Percentiles rank a stretch among this genome's conserved stretches.
Conservation (phyloP, 2,113 vertebrate genomes). For the Mystacornis crossleyi region DNA sequence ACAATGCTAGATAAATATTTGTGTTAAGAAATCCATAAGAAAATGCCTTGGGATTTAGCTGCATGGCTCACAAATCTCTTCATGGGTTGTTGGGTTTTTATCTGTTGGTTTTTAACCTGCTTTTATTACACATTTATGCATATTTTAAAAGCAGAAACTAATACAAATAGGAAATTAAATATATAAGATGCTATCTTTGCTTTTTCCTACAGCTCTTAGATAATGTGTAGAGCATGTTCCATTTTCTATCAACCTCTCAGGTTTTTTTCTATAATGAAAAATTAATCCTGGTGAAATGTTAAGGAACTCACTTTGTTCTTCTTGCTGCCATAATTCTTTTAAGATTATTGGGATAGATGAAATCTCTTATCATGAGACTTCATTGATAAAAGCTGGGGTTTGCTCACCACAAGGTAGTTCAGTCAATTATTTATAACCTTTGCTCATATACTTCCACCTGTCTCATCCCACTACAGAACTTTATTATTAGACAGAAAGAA, state of each 20-base stretch:
- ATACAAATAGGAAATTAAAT: conserved; percentile 16
- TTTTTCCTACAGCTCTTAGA: background rate
- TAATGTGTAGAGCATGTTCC: background rate
- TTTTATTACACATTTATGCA: background rate
- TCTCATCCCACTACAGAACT: background rate
- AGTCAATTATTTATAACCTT: conserved; percentile 37
- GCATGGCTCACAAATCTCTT: background rate
- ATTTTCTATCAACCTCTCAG: conserved; percentile 33
- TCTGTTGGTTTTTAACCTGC: background rate
- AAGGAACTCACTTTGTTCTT: conserved; percentile 26
- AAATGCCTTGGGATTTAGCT: background rate
- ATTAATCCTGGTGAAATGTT: conserved; percentile 23
- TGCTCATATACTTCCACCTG: background rate
- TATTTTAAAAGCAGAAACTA: conserved; percentile 14
- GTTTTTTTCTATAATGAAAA: conserved; percentile 22
- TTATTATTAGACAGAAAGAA: background rate
- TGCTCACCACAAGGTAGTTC: background rate
- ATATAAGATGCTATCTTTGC: background rate
- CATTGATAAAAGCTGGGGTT: background rate
- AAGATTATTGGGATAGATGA: conserved; percentile 9
- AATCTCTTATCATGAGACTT: background rate
- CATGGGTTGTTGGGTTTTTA: background rate
- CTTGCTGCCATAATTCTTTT: conserved; percentile 18
- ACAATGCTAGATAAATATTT: conserved; percentile 25
- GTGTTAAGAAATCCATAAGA: background rate